Conservation (phyloP, 2,888 invertebrate genomes). For the Lithophane ornitopus region DNA sequence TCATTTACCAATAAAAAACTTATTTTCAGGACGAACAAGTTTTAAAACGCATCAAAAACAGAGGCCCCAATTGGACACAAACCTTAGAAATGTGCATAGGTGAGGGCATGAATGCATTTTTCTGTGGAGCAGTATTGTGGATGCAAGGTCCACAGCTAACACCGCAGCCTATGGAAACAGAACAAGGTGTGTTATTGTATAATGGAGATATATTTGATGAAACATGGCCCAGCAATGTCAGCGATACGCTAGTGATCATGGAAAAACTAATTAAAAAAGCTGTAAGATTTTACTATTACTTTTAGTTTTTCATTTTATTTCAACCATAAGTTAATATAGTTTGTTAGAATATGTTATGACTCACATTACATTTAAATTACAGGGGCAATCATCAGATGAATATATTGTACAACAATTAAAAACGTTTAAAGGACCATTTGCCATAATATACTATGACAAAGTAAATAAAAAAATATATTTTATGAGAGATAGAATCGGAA, state of each 20-base stretch:
- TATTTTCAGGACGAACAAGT: slow-evolving; percentile 77
- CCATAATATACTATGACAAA: slow-evolving; percentile 94
- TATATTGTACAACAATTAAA: slow-evolving; percentile 88
- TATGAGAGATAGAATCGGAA: slow-evolving; percentile 95
- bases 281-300: slow-evolving; percentile 42
- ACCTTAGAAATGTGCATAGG: slow-evolving; percentile 69
- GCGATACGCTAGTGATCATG: slow-evolving; percentile 90
- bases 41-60: slow-evolving; percentile 83
- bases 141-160: slow-evolving; percentile 93
- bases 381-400: slow-evolving; percentile 68
- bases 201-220: slow-evolving; percentile 97
- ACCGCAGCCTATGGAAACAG: slow-evolving; percentile 92
- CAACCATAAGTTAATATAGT: neutral
- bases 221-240: slow-evolving; percentile 74
- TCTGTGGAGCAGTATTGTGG: slow-evolving; percentile 94
- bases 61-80: slow-evolving; percentile 90
- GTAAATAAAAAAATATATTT: slow-evolving; percentile 92
- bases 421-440: slow-evolving; percentile 95
- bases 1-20: slow-evolving; percentile 44
- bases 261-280: slow-evolving; percentile 72
- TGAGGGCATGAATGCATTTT: slow-evolving; percentile 72
- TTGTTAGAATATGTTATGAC: slow-evolving; percentile 15
- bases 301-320: neutral
- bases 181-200: slow-evolving; percentile 93
- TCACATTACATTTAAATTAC: slow-evolving; percentile 10